These are phyloP conservation scores for Athene cunicularia DNA, from an alignment of 2,113 vertebrate species.

Conservation along the genomic window DNA sequence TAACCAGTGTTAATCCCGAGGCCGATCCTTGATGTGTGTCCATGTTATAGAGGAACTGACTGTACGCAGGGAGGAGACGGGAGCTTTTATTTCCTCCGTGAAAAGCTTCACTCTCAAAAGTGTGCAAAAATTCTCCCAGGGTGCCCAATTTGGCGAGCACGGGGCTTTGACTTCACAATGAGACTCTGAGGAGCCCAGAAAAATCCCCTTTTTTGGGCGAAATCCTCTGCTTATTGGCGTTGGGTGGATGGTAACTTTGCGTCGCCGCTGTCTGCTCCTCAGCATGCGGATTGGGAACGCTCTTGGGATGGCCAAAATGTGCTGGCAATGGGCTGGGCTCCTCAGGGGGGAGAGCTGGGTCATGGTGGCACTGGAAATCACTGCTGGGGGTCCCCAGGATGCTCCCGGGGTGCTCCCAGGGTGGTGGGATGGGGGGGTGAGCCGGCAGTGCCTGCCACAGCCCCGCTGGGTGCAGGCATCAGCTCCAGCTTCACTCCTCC, in stretches of 20 bases:
- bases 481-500: background rate
- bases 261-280: rapidly evolving
- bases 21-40: rapidly evolving
- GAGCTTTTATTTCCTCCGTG: background rate
- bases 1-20: rapidly evolving
- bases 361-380: background rate
- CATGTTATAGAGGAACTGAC: rapidly evolving
- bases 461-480: background rate
- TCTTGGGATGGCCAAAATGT: background rate
- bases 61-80: background rate
- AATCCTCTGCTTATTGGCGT: background rate
- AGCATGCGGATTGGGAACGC: rapidly evolving
- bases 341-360: background rate
- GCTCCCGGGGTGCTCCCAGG: rapidly evolving
- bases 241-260: background rate
- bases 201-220: background rate
- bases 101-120: background rate
- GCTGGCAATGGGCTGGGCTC: background rate
- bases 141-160: rapidly evolving
- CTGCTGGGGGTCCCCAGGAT: background rate
- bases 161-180: rapidly evolving
- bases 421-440: background rate
- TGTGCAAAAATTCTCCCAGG: rapidly evolving
- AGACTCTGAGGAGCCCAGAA: background rate
- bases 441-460: background rate